Conservation (phyloP, 2,797 vertebrate genomes). For the Brachyalestes nurse region DNA sequence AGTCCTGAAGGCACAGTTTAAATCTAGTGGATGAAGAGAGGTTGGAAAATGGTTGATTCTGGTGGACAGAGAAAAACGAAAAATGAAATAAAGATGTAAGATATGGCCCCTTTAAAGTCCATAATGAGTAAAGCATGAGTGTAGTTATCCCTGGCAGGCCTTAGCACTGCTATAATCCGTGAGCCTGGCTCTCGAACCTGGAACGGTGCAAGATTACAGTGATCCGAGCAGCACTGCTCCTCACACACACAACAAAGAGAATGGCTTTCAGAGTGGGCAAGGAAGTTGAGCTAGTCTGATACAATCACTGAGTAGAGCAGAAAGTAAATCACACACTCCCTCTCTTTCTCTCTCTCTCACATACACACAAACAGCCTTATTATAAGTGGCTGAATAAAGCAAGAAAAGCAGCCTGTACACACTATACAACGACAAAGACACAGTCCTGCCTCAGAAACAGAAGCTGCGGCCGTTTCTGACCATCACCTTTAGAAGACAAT, state of each 20-base stretch:
- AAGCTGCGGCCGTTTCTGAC: conserved; percentile 22
- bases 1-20: too few species aligned
- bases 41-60: too few species aligned
- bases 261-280: conserved; percentile 52
- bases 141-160: neutral
- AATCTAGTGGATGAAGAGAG: too few species aligned
- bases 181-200: conserved; percentile 14
- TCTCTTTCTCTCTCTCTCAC: conserved; percentile 23
- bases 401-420: conserved; percentile 40
- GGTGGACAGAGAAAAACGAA: too few species aligned
- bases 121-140: neutral
- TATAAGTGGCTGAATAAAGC: conserved; percentile 41
- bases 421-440: conserved; percentile 17
- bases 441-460: conserved; percentile 1
- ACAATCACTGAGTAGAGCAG: conserved; percentile 52
- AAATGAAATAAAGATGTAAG: too few species aligned
- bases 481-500: conserved; percentile 50
- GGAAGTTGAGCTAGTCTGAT: conserved; percentile 48
- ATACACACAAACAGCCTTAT: conserved; percentile 49
- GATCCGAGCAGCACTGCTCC: conserved; percentile 17
- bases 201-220: conserved; percentile 13
- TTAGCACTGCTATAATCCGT: conserved; percentile 8
- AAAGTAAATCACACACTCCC: conserved; percentile 50
- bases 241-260: conserved; percentile 16
- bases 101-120: neutral